Percentiles rank a stretch among this genome's conserved stretches.
Conservation (phyloP, 2,797 vertebrate genomes). For the Sciaenops ocellatus region DNA sequence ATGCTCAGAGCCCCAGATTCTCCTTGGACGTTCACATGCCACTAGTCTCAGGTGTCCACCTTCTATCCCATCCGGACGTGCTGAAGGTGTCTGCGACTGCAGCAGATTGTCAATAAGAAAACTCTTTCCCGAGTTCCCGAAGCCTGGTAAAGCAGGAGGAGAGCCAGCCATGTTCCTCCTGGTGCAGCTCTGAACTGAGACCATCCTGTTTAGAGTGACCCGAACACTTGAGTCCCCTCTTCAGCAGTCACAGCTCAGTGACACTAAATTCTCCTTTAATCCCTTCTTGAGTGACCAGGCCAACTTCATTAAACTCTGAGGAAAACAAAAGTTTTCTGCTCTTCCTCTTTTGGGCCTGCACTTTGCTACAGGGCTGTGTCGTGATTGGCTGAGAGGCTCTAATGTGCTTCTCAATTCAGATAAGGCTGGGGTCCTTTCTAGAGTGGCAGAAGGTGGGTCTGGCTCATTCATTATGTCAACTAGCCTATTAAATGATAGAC, state of each 20-base stretch:
- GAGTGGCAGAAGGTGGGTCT: slow-evolving; percentile 94
- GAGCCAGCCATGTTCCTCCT: slow-evolving; percentile 87
- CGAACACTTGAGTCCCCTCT: slow-evolving; percentile 64
- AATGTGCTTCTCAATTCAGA: slow-evolving; percentile 86
- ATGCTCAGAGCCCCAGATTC: slow-evolving; percentile 85
- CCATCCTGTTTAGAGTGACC: slow-evolving; percentile 74
- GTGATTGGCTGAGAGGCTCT: slow-evolving; percentile 83
- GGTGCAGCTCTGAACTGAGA: slow-evolving; percentile 72
- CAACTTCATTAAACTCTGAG: slow-evolving; percentile 87
- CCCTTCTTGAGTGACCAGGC: slow-evolving; percentile 80
- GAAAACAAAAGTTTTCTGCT: slow-evolving; percentile 83
- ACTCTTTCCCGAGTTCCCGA: slow-evolving; percentile 93
- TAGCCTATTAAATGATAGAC: slow-evolving; percentile 90
- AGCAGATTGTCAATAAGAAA: slow-evolving; percentile 95
- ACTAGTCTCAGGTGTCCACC: slow-evolving; percentile 76
- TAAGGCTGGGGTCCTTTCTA: slow-evolving; percentile 84
- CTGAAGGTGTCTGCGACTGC: slow-evolving; percentile 76
- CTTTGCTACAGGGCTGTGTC: slow-evolving; percentile 60
- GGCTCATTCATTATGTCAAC: slow-evolving; percentile 93
- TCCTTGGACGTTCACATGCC: slow-evolving; percentile 74
- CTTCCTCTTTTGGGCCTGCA: slow-evolving; percentile 80
- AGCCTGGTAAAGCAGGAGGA: slow-evolving; percentile 84
- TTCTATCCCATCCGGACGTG: slow-evolving; percentile 58
- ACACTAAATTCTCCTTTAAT: slow-evolving; percentile 78
- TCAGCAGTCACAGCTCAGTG: slow-evolving; percentile 73